These are phyloP conservation scores for Hylomyscus alleni DNA, from an alignment of 2,797 vertebrate genomes.

Conservation along the genomic window DNA sequence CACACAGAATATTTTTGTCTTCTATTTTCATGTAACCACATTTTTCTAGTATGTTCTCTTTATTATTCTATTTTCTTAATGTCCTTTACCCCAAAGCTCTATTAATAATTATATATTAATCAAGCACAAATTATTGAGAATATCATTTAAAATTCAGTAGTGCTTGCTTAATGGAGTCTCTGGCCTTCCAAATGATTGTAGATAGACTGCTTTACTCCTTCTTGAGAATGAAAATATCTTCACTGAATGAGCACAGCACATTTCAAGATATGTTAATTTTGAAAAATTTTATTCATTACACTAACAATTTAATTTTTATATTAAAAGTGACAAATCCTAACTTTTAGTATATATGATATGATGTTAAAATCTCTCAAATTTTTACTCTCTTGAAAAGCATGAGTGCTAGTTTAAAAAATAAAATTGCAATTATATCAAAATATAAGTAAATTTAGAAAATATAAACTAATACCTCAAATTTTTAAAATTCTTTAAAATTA, in stretches of 20 bases:
- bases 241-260: neutral
- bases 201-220: fast-evolving
- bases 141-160: too few species aligned
- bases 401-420: neutral
- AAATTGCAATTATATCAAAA: neutral
- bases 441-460: neutral
- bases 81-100: neutral
- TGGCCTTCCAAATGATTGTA: neutral
- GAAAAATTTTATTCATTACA: neutral
- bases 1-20: neutral
- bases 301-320: neutral
- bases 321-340: neutral
- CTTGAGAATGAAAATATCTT: neutral
- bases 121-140: neutral
- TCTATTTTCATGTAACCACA: neutral
- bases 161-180: neutral
- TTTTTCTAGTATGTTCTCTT: neutral
- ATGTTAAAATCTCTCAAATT: conserved; percentile 11
- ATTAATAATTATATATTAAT: neutral
- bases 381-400: neutral
- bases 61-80: neutral
- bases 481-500: neutral
- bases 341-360: neutral
- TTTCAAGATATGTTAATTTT: neutral
- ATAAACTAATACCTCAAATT: neutral